Evolutionary conservation across 2,888 invertebrate species (phyloP), one percentile per base, ranked within the genome.

Genomic region (Xestia ashworthii): DNA sequence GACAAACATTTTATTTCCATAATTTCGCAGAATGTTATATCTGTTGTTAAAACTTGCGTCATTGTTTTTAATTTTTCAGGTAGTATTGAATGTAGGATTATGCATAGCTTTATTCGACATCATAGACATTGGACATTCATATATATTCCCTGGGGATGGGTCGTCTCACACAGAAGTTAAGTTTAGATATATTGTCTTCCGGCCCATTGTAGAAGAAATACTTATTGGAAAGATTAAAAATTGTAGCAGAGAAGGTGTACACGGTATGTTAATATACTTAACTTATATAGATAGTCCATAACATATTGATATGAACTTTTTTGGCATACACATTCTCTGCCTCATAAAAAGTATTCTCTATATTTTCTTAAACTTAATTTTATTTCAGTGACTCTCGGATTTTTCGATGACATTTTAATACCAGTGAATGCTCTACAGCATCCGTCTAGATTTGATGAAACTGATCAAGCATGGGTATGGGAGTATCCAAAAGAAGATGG

Each of bases 351-450:
- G 9, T n/a, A 32, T 46, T 38, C 32, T 55, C 5, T 3, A 8
- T 69, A 70, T 71, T 71, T 48, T 41, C n/a, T 46, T 32, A 32
- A 3, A 25, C 14, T 55, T 5, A 66, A 58, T 78, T 48, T 25
- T 50, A 77, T 97, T 97, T 80, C 95, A 98, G 99, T 99, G 3
- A 98, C 99, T 3, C 94, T 99, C 88, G 99, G 99, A 74, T 99
- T 99, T 96, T 99, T 99, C 93, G 99, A 99, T 95, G 99, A 99
- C 92, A 99, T 99, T 83, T 95, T 99, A 75, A 99, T 99, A 91
- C 99, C 99, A 50, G 98, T 99, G 0, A 98, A 98, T 91, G 98
- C 98, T 60, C 95, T 99, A 53, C 99, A 99, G 94, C 98, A 99
- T 94, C 99, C 99, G 4, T 99, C 99, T 0, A 97, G 98, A 88